Base-by-base conservation (phyloP, 2,888 invertebrate species). In the Meloe dianella region DNA sequence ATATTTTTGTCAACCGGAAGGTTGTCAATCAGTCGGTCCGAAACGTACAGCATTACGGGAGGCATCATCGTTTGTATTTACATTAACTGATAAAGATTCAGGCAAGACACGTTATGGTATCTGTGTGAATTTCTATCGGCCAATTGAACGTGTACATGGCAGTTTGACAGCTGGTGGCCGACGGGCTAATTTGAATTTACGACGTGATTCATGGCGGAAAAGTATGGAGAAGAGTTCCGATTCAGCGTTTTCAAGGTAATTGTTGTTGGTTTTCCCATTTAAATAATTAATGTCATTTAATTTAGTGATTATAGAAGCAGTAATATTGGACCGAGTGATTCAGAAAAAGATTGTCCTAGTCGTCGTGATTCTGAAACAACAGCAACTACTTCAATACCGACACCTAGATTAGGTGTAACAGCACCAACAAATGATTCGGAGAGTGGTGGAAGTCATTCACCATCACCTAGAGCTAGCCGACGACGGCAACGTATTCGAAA, bases 1-100 rank as follows among this genome's bases (percentile, higher is more conserved):
- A 29, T 98, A 97, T 85, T 99, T 99, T 86, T 99, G 99, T 81
- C 99, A 99, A 84, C 99, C 99, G 1, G 99, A 99, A 85, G 99
- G 99, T 64, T 99, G 98, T 83, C 92, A 92, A 71, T 94, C 92
- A 70, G 93, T 96, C 69, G 96, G 96, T 14, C 96, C 96, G 8
- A 90, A 95, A 76, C 89, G 94, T 70, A 91, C 93, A 22, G 91
- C 91, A 41, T 86, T 92, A 59, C 87, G 97, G 67, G 98, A 99
- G 83, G 94, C 96, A 61, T 94, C 95, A 30, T 97, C 98, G 17
- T 99, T 99, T 85, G 97, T 98, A 17, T 99, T 98, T 83, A 96
- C 96, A 9, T 89, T 99, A 74, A 99, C 99, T 22, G 99, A 99
- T 83, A 99, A 99, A 84, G 99, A 99, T 85, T 97, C 97, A 14